Evolutionary conservation across 2,888 invertebrate species (phyloP).

Genomic region (Epirrhoe tristata): DNA sequence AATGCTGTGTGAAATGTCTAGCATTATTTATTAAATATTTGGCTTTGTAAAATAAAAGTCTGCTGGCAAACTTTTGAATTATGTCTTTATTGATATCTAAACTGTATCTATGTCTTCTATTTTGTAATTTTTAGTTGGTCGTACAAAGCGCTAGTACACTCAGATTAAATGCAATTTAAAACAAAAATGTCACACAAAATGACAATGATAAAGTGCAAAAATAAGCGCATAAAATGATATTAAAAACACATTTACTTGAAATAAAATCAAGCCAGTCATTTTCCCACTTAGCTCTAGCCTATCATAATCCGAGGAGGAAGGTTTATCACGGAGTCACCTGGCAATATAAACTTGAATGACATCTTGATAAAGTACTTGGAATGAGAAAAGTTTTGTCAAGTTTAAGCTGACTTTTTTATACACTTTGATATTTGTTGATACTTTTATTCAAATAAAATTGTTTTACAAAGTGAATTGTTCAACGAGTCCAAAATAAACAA

Average conservation of each 20-base stretch:
- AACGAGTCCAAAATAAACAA: neutral
- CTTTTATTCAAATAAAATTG: conserved; percentile 35
- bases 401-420: conserved; percentile 55
- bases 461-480: neutral
- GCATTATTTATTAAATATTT: too few species aligned
- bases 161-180: neutral
- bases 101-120: too few species aligned
- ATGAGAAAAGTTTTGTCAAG: conserved; percentile 61
- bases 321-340: conserved; percentile 56
- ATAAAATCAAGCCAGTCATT: conserved; percentile 42
- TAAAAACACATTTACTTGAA: neutral
- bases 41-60: neutral
- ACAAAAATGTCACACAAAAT: neutral
- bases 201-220: neutral
- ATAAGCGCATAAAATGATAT: conserved; percentile 3
- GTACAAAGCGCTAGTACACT: too few species aligned
- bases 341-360: conserved; percentile 64
- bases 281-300: conserved; percentile 33
- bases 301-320: conserved; percentile 34
- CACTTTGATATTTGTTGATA: conserved; percentile 50
- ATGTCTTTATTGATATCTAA: neutral
- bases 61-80: neutral
- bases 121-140: too few species aligned
- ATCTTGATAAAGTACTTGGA: conserved; percentile 57
- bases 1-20: too few species aligned